These are phyloP conservation scores for Chrysemys picta DNA, from an alignment of 2,113 vertebrate species.

Conservation along the genomic window DNA sequence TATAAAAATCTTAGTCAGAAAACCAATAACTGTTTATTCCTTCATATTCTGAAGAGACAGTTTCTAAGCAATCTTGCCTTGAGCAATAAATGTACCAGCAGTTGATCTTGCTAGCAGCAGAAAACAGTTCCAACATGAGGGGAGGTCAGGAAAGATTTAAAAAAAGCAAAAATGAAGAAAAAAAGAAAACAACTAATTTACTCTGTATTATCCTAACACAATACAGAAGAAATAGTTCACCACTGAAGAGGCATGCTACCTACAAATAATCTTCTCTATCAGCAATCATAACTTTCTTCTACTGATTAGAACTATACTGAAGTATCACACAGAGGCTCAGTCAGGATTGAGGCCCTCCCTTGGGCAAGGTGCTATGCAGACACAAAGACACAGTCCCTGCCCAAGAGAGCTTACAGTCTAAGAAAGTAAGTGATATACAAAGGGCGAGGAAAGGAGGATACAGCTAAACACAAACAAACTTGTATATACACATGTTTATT, in stretches of 20 bases:
- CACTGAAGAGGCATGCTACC: constrained; percentile 24
- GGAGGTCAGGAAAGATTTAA: neutral
- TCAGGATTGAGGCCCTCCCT: neutral
- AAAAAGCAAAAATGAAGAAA: constrained; percentile 16
- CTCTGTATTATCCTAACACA: neutral
- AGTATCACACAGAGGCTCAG: neutral
- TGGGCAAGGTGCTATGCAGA: constrained; percentile 17
- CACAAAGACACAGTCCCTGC: constrained; percentile 55
- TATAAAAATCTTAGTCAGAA: constrained; percentile 3
- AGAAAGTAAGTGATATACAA: constrained; percentile 55
- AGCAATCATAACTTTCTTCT: neutral
- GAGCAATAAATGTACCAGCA: constrained; percentile 21
- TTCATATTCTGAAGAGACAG: neutral
- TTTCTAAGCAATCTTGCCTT: neutral
- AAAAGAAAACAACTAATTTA: neutral
- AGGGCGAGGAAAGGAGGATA: constrained; percentile 46
- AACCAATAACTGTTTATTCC: constrained; percentile 11
- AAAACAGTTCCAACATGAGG: constrained; percentile 19
- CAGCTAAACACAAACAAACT: constrained; percentile 63
- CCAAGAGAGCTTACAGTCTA: constrained; percentile 59
- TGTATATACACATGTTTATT: constrained; percentile 19
- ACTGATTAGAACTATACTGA: neutral
- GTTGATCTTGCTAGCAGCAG: constrained; percentile 4
- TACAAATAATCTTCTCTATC: constrained; percentile 19
- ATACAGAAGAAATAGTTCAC: neutral